A percentile compares a stretch with the other conserved stretches of the same genome.
These are phyloP conservation scores for Pipa parva DNA, from an alignment of 2,113 vertebrate species.

Conservation along the genomic window DNA sequence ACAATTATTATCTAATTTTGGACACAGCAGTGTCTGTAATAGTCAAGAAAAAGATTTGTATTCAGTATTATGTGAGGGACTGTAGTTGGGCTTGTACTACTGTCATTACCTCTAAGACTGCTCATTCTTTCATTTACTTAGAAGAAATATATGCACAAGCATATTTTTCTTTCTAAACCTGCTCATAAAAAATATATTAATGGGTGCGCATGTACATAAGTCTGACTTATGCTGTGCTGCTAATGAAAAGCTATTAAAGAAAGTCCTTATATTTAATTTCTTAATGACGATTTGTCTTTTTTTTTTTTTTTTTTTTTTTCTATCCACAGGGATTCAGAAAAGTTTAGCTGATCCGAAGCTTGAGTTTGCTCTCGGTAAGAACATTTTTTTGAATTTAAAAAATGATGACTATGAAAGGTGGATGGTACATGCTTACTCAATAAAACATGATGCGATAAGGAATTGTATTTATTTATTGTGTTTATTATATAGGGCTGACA, in stretches of 20 bases:
- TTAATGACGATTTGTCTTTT: too few species aligned
- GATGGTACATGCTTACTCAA: too few species aligned
- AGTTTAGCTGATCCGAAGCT: slow-evolving; percentile 64
- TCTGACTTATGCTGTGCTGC: neutral
- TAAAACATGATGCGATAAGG: too few species aligned
- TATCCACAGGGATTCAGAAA: slow-evolving; percentile 63
- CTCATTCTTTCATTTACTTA: neutral
- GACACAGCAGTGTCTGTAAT: neutral
- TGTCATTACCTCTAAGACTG: neutral
- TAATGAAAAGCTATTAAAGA: slow-evolving; percentile 30
- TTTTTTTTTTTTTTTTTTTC: slow-evolving; percentile 14
- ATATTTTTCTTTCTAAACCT: neutral
- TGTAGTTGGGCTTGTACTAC: neutral
- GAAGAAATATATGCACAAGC: neutral
- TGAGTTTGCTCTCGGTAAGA: slow-evolving; percentile 77
- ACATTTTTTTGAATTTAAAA: too few species aligned
- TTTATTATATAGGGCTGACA: too few species aligned
- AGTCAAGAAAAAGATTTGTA: neutral
- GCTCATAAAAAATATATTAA: slow-evolving; percentile 9
- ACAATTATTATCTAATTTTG: neutral
- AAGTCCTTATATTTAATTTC: slow-evolving; percentile 40
- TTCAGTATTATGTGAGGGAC: neutral
- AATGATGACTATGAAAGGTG: too few species aligned
- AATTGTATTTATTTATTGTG: too few species aligned
- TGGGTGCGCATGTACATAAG: too few species aligned